These are phyloP conservation scores for Enteromius argenteus DNA, from an alignment of 2,797 vertebrate genomes.

Conservation along the genomic window DNA sequence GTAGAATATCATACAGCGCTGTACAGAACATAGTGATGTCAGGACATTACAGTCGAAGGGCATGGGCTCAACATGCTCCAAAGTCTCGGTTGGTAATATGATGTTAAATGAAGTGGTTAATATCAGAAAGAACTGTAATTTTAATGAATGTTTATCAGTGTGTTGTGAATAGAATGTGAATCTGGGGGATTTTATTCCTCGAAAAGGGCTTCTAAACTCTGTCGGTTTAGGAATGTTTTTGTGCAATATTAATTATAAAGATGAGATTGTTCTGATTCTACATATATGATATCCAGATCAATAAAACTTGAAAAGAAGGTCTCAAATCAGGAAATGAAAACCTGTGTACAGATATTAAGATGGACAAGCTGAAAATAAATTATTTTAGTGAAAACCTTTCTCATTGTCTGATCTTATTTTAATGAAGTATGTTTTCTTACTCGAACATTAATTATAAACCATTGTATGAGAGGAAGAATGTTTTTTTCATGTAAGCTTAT, in stretches of 20 bases:
- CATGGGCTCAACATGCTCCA: background rate
- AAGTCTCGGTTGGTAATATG: background rate
- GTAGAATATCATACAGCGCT: background rate
- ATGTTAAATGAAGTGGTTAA: background rate
- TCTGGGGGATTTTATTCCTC: background rate
- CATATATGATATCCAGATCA: background rate
- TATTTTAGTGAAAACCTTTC: background rate
- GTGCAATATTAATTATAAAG: background rate
- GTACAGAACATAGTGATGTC: background rate
- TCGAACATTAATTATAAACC: background rate
- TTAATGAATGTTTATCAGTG: background rate
- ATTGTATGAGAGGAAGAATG: background rate
- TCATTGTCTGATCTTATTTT: background rate
- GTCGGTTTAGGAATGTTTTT: background rate
- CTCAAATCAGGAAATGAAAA: background rate
- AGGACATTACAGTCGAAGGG: background rate
- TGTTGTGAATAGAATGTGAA: background rate
- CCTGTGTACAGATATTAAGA: background rate
- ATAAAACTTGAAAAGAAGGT: constrained; percentile 6
- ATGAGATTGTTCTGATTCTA: background rate
- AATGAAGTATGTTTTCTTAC: background rate
- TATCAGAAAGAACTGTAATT: background rate
- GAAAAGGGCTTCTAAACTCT: constrained; percentile 1
- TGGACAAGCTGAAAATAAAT: constrained; percentile 34
- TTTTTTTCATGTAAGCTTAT: background rate